Percentiles rank a stretch among this genome's conserved stretches.
phyloP scores from a whole-genome alignment of 2,888 invertebrate species.

The Candidula unifasciata region DNA sequence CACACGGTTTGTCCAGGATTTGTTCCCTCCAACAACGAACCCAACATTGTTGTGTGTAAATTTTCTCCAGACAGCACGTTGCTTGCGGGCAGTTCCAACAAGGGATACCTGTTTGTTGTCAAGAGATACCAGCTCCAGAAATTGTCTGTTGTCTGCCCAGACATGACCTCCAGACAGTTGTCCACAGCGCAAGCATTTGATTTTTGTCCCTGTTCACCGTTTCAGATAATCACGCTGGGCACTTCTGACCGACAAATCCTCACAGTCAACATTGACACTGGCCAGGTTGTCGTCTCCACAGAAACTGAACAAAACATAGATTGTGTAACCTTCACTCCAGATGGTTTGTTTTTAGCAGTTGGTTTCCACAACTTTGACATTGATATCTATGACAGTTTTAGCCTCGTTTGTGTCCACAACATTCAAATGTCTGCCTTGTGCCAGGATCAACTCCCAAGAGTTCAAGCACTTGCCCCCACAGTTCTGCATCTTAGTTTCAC shows the following conservation, averaged over 20 bases:
- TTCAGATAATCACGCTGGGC: constrained; percentile 62
- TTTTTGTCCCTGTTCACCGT: constrained; percentile 63
- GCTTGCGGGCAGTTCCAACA: constrained; percentile 63
- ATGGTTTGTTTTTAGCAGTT: constrained; percentile 59
- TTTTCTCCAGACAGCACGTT: constrained; percentile 68
- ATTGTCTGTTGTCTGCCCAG: constrained; percentile 61
- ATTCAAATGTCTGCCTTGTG: constrained; percentile 58
- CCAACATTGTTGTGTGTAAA: constrained; percentile 65
- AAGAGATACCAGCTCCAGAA: constrained; percentile 48
- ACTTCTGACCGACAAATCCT: constrained; percentile 57
- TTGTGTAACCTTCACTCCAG: constrained; percentile 60
- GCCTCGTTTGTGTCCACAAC: constrained; percentile 54
- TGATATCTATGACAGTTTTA: constrained; percentile 55
- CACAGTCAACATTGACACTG: constrained; percentile 57
- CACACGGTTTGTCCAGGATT: constrained; percentile 58
- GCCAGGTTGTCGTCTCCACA: constrained; percentile 45
- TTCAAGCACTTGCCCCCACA: constrained; percentile 55
- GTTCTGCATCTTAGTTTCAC: constrained; percentile 64
- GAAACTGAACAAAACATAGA: constrained; percentile 57
- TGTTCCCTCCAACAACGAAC: constrained; percentile 51
- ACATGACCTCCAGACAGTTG: constrained; percentile 57
- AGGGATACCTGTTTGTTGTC: constrained; percentile 60
- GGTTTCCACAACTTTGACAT: constrained; percentile 61
- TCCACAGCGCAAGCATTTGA: constrained; percentile 66
- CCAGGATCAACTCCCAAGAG: constrained; percentile 50